Base-by-base conservation (phyloP, 2,888 invertebrate species). In the Eulithis prunata region DNA sequence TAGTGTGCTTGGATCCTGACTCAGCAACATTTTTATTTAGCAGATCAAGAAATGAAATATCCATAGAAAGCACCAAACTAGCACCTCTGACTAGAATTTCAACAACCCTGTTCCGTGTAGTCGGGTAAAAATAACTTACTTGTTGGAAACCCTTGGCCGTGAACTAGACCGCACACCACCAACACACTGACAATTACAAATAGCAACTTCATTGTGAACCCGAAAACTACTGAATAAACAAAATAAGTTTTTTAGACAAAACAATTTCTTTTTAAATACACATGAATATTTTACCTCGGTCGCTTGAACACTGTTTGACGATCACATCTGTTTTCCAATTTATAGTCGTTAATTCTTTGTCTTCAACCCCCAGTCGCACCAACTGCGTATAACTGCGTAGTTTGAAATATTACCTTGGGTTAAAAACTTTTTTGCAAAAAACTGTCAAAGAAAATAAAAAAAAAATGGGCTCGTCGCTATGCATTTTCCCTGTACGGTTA, bases 71-170 rank as follows among this genome's bases (percentile, higher is more conserved):
- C 2, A 21, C 21, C 21, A 21, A 21, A 21, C 21, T 2, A 21
- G 21, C 21, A 21, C 21, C 21, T 21, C 21, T 21, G 21, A 21
- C 21, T 21, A 21, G 21, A 21, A 21, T 21, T 21, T 21, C 21
- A 21, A 21, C 2, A 21, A 21, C 21, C 21, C 21, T 21, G 21
- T 21, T 21, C 21, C 21, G 2, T 2, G 2, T 2, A 21, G 21
- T 21, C 21, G 2, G 21, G 21, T 21, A 41, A 41, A 41, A 1
- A 12, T 21, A 28, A 14, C 83, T 75, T 69, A 85, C 84, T 79
- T 11, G 57, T 81, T 38, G 83, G 84, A 32, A 84, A 3, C 3
- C 74, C 79, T 66, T 85, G 85, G 0, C 80, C 68, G 1, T 73
- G 61, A 0, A 74, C 78, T 51, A 73, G 21, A 52, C 68, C 70